A percentile compares a stretch with the other conserved stretches of the same genome.
Evolutionary conservation across 64 coral and sea anemone genomes (phyloP).

Genomic region (Stylophora pistillata): DNA sequence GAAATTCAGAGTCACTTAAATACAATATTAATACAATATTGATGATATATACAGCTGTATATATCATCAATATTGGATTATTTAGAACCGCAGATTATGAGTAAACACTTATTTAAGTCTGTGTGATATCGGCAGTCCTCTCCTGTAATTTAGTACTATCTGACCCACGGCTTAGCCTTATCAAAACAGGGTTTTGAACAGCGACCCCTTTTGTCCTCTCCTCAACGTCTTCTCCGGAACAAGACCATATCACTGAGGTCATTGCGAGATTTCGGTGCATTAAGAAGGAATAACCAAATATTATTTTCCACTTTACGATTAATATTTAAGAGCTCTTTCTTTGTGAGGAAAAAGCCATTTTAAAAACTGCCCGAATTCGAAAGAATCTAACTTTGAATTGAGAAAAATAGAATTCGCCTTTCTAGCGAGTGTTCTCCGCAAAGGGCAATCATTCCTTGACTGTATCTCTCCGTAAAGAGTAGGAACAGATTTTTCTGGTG

Average conservation of each 20-base stretch:
- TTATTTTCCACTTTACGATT: background rate
- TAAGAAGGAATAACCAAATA: background rate
- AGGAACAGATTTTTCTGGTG: too few relatives aligned
- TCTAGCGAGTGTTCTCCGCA: too few relatives aligned
- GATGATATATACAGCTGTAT: too few relatives aligned
- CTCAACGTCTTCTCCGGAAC: background rate
- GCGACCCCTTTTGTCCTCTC: background rate
- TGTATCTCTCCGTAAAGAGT: too few relatives aligned
- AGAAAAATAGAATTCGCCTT: too few relatives aligned
- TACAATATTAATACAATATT: too few relatives aligned
- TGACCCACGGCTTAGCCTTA: background rate
- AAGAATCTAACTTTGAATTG: too few relatives aligned
- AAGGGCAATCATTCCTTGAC: too few relatives aligned
- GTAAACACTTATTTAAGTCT: background rate
- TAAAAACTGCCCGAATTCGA: too few relatives aligned
- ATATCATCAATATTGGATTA: background rate
- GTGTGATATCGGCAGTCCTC: background rate
- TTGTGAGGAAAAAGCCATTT: too few relatives aligned
- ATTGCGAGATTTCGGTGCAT: background rate
- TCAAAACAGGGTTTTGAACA: background rate
- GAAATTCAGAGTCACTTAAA: too few relatives aligned
- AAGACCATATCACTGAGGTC: background rate
- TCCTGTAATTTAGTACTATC: background rate
- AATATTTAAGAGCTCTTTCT: too few relatives aligned
- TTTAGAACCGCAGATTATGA: background rate